phyloP scores from a whole-genome alignment of 1,140 invertebrate species.

The Mamestra configurata region DNA sequence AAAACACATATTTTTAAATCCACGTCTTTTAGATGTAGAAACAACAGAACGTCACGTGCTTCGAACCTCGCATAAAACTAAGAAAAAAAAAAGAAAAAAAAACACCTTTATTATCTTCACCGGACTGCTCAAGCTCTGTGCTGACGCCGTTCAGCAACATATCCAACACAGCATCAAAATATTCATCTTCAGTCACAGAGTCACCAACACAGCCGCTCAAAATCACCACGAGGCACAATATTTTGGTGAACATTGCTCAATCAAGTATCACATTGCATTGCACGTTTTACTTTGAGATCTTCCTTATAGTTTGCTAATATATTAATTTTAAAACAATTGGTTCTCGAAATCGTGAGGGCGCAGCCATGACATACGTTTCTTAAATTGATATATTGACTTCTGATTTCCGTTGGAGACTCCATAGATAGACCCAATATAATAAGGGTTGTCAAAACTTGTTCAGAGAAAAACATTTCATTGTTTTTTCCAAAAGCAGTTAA shows the following conservation, averaged over 20 bases:
- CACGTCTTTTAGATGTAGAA: no score
- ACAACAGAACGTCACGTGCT: no score
- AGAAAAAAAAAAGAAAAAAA: not conserved
- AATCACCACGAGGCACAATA: conserved; percentile 26
- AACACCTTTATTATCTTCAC: conserved; percentile 48
- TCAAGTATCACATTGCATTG: not conserved
- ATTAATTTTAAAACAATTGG: conserved; percentile 5
- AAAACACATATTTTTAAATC: no score
- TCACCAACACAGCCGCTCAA: conserved; percentile 22
- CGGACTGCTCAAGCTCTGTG: conserved; percentile 24
- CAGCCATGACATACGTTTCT: not conserved
- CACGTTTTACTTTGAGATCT: not conserved
- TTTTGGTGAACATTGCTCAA: conserved; percentile 15
- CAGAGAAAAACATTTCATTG: no score
- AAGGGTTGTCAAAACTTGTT: no score
- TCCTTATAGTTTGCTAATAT: not conserved
- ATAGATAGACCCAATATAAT: no score
- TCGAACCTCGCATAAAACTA: no score
- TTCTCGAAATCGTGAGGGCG: not conserved
- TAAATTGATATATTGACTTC: not conserved
- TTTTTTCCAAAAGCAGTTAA: no score
- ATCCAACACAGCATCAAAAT: conserved; percentile 47
- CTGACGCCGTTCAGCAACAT: conserved; percentile 51
- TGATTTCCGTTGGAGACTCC: not conserved
- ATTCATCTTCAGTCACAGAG: conserved; percentile 39